Percentiles rank a stretch among this genome's conserved stretches.
Conservation (phyloP, 2,888 invertebrate genomes). For the Frankliniella fusca region DNA sequence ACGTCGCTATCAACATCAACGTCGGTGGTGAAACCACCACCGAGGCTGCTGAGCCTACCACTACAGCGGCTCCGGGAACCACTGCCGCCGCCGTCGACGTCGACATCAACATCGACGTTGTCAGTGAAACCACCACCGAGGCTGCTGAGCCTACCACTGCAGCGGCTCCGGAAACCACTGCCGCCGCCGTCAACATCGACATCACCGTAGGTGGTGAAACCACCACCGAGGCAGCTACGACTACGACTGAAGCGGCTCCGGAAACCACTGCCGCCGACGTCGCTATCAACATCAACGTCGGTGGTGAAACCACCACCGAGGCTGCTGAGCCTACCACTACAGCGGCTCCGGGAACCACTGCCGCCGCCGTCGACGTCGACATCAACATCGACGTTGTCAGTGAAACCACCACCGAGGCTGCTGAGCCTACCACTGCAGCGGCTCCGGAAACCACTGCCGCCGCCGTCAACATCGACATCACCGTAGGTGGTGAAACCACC, state of each 20-base stretch:
- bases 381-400: too few relatives aligned
- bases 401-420: background rate
- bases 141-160: background rate
- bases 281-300: too few relatives aligned
- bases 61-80: background rate
- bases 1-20: background rate
- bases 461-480: background rate
- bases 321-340: background rate
- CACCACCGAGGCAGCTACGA: background rate
- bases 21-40: background rate
- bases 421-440: too few relatives aligned
- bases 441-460: background rate
- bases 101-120: too few relatives aligned
- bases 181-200: background rate
- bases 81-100: background rate
- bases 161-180: background rate
- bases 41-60: background rate
- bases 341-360: background rate
- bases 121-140: background rate
- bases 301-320: background rate
- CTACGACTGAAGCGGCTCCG: background rate
- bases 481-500: background rate
- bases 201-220: background rate
- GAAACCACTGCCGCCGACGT: background rate
- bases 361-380: background rate